Percentiles rank a stretch among this genome's conserved stretches.
phyloP scores from a whole-genome alignment of 1,140 invertebrate genomes.

The Eurosta solidaginis region DNA sequence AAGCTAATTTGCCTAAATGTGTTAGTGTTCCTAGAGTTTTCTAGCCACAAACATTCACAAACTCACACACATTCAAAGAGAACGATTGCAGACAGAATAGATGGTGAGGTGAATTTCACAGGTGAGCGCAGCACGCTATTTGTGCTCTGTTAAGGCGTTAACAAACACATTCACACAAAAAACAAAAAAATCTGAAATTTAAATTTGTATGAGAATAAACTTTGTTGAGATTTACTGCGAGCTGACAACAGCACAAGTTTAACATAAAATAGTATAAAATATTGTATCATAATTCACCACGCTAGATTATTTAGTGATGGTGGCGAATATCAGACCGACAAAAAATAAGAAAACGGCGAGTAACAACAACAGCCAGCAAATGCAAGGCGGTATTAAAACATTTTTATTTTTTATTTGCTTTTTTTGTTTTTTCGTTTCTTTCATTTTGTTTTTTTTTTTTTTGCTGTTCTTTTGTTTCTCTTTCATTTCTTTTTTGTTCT shows the following conservation, averaged over 20 bases:
- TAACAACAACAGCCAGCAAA: not conserved
- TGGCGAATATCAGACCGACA: not conserved
- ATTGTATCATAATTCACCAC: not conserved
- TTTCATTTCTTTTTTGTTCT: not conserved
- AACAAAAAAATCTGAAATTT: not conserved
- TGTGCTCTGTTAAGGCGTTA: not conserved
- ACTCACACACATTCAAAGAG: not conserved
- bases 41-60: not conserved
- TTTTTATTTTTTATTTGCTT: too few species aligned
- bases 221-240: not conserved
- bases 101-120: slow-evolving; percentile 10
- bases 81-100: not conserved
- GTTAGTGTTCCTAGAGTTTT: not conserved
- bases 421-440: too few species aligned
- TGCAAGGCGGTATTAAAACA: too few species aligned
- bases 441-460: too few species aligned
- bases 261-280: not conserved
- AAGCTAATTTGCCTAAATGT: not conserved
- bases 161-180: too few species aligned
- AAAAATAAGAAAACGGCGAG: not conserved
- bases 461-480: too few species aligned
- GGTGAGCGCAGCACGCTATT: not conserved
- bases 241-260: not conserved
- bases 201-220: not conserved
- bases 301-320: not conserved